A percentile compares a stretch with the other conserved stretches of the same genome.
phyloP scores from a whole-genome alignment of 2,888 invertebrate genomes.

The Andrena flavipes region DNA sequence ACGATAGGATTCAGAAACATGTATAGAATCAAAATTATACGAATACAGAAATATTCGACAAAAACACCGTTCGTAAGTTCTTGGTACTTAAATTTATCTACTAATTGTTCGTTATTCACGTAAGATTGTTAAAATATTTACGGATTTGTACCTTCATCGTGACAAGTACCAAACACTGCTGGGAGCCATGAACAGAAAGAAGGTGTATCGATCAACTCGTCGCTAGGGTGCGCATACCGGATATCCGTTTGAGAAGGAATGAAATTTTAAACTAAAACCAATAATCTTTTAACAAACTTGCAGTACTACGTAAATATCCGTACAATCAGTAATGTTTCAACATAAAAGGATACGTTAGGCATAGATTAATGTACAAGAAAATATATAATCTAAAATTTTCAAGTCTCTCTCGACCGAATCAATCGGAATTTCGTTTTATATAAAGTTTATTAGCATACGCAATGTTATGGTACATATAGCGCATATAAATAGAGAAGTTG shows the following conservation, averaged over 20 bases:
- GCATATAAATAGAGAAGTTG: neutral
- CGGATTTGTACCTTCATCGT: conserved; percentile 76
- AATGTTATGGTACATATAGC: neutral
- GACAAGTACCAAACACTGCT: conserved; percentile 65
- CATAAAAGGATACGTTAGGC: neutral
- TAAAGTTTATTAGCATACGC: neutral
- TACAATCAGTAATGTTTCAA: neutral
- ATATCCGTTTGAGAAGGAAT: conserved; percentile 48
- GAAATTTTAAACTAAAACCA: conserved; percentile 43
- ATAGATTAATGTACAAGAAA: neutral
- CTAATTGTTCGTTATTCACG: neutral
- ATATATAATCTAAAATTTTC: neutral
- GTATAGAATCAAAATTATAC: neutral
- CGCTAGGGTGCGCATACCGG: conserved; percentile 57
- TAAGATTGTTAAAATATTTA: conserved; percentile 60
- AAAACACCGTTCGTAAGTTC: neutral
- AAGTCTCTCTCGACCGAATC: neutral
- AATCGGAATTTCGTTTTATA: neutral
- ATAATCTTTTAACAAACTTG: neutral
- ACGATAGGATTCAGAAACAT: neutral
- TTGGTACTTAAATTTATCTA: neutral
- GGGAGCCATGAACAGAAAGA: conserved; percentile 75
- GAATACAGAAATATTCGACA: neutral
- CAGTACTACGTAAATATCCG: neutral
- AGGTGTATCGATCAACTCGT: neutral